phyloP scores from a whole-genome alignment of 2,113 vertebrate species.

The Megaceryle torquata region DNA sequence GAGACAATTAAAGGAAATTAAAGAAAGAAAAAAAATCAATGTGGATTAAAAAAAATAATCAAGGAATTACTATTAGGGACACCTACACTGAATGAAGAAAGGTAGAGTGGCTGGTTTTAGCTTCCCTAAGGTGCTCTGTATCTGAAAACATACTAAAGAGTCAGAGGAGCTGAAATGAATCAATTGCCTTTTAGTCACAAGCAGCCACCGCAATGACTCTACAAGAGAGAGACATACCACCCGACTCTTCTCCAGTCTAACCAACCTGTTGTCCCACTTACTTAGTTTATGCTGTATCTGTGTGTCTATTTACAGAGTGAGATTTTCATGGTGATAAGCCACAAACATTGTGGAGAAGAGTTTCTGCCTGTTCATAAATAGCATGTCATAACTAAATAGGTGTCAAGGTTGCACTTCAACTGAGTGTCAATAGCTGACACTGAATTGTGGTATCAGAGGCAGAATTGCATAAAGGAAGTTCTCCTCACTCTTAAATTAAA shows the following conservation, averaged over 20 bases:
- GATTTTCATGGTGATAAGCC: background rate
- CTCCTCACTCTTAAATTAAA: constrained; percentile 29
- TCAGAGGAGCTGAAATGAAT: background rate
- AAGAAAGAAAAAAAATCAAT: background rate
- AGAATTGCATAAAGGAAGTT: background rate
- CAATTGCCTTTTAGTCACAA: background rate
- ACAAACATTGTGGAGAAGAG: background rate
- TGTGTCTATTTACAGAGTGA: background rate
- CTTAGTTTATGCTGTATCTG: background rate
- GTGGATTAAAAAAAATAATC: background rate
- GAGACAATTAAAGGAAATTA: background rate
- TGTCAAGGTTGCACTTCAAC: background rate
- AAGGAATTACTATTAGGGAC: background rate
- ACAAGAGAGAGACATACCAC: rapidly evolving
- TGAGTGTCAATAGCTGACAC: background rate
- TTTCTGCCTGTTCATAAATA: background rate
- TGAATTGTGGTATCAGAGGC: constrained; percentile 8
- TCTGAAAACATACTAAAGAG: background rate
- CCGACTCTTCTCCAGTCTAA: background rate
- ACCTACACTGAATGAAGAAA: background rate
- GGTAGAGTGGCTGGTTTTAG: background rate
- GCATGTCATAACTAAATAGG: background rate
- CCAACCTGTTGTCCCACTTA: background rate
- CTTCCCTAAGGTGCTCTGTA: background rate
- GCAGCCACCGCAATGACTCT: background rate